A percentile compares a stretch with the other conserved stretches of the same genome.
Evolutionary conservation across 1,140 invertebrate species (phyloP).

Genomic region (Hyposmocoma kahamanoa): DNA sequence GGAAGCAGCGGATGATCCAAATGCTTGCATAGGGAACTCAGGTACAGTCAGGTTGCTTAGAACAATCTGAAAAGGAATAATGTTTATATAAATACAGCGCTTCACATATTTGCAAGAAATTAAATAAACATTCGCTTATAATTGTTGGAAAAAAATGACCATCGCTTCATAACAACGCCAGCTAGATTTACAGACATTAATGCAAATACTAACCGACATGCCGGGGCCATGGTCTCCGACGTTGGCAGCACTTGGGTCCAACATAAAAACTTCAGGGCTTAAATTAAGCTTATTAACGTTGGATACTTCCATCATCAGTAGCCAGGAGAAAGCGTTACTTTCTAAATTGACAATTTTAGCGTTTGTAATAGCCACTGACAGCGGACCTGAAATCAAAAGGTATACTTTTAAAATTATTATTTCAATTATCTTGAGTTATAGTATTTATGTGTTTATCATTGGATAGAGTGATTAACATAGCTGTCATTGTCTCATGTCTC

Average conservation of each 20-base stretch:
- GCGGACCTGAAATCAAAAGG: slow-evolving; percentile 70
- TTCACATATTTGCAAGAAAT: no score
- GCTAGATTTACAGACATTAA: no score
- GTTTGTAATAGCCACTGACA: slow-evolving; percentile 74
- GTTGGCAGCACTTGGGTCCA: slow-evolving; percentile 71
- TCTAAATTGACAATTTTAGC: slow-evolving; percentile 76
- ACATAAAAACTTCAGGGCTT: slow-evolving; percentile 76
- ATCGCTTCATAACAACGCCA: no score
- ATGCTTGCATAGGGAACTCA: slow-evolving; percentile 76
- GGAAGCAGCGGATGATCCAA: slow-evolving; percentile 77
- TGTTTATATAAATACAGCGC: no score
- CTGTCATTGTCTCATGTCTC: no score
- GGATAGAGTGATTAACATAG: no score
- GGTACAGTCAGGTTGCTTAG: slow-evolving; percentile 77
- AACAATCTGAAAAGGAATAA: slow-evolving; percentile 75
- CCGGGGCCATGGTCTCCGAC: slow-evolving; percentile 59
- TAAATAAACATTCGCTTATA: no score
- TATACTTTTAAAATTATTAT: no score
- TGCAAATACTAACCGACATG: slow-evolving; percentile 61
- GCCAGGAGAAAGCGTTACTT: slow-evolving; percentile 77
- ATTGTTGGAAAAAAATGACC: no score
- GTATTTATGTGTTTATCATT: no score
- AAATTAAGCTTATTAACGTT: slow-evolving; percentile 74
- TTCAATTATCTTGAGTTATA: no score
- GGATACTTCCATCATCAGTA: slow-evolving; percentile 74